Evolutionary conservation across 2,113 vertebrate genomes (phyloP), one percentile per base, ranked within the genome.

Genomic region (Coryphaenoides rupestris): DNA sequence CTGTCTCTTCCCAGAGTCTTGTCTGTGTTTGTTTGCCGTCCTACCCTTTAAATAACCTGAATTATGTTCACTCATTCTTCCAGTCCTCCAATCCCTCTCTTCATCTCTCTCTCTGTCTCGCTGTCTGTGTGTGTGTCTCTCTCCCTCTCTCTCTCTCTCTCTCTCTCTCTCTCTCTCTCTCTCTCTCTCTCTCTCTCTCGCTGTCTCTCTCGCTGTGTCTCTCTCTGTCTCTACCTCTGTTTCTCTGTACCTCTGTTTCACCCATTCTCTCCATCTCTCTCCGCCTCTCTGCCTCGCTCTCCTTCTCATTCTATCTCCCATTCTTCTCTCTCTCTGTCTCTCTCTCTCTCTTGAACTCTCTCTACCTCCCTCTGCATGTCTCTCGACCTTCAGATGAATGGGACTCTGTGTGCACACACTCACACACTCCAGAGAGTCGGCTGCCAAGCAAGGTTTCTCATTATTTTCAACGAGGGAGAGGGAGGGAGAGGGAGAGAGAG

Each of bases 401-500:
- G 67, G 67, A 61, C 66, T 72, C 49, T 72, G 70, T 74, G 75
- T 68, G 58, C 72, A 76, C 76, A n/a, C 33, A 12, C 9, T 40
- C 33, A 7, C 33, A 78, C 55, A 17, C 72, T 74, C 63, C n/a
- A n/a, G n/a, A n/a, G n/a, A 76, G 53, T 59, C 24, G 21, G 26
- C 67, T 80, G 81, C 79, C 81, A 82, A 84, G 79, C 63, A 33
- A 84, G 76, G 76, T 64, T 71, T 80, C 77, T 84, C 82, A 85
- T 84, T 80, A 76, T 84, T 80, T 83, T 68, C 70, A 40, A 40
- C 72, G 65, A 22, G 60, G 49, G 19, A 23, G 15, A 7, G 21
- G 16, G 4, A 16, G 9, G 13, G 22, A 1, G 7, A 24, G 10
- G 13, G 16, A 45, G 49, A n/a, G n/a, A 52, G 16, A n/a, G 46